Evolutionary conservation across 2,113 vertebrate genomes (phyloP).

Genomic region (Engraulis encrasicolus): DNA sequence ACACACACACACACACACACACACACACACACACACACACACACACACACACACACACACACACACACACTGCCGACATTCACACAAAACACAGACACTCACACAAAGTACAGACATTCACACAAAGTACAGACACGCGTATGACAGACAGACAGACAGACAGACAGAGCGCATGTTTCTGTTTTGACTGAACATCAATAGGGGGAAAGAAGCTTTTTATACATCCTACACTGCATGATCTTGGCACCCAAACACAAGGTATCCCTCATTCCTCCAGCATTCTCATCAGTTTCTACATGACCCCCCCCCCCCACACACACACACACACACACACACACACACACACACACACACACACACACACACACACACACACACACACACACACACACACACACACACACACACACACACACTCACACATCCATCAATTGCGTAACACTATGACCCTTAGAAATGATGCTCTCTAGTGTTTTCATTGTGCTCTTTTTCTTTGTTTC

Average conservation of each 20-base stretch:
- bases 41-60: too few relatives aligned
- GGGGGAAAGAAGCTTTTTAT: background rate
- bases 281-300: background rate
- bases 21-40: background rate
- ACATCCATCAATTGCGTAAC: background rate
- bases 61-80: too few relatives aligned
- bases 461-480: background rate
- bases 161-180: too few relatives aligned
- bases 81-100: too few relatives aligned
- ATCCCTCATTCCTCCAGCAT: background rate
- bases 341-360: too few relatives aligned
- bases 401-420: background rate
- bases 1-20: too few relatives aligned
- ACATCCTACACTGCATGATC: background rate
- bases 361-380: background rate
- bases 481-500: background rate
- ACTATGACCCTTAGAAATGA: background rate
- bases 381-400: too few relatives aligned
- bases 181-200: background rate
- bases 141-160: too few relatives aligned
- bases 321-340: background rate
- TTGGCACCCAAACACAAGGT: background rate
- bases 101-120: too few relatives aligned
- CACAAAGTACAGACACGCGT: too few relatives aligned
- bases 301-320: background rate